phyloP scores from a whole-genome alignment of 2,113 vertebrate species.

The Gopherus evgoodei region DNA sequence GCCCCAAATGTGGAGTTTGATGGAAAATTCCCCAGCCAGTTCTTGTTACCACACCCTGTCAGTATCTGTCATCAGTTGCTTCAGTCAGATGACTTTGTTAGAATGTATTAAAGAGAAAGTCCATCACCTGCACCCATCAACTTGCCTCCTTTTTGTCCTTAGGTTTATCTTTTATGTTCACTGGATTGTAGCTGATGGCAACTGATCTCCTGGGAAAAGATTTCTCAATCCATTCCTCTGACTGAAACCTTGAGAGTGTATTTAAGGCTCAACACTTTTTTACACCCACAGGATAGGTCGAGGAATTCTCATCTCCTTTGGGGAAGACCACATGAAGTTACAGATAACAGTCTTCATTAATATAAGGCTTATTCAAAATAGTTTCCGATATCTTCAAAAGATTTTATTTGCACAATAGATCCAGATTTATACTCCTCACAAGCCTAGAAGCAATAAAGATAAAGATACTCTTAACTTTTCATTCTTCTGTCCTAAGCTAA shows the following conservation, averaged over 20 bases:
- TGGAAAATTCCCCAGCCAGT: neutral
- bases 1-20: neutral
- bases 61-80: neutral
- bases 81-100: neutral
- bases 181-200: neutral
- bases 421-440: neutral
- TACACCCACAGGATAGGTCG: neutral
- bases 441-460: neutral
- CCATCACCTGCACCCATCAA: neutral
- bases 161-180: neutral
- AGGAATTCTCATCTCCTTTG: neutral
- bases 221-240: neutral
- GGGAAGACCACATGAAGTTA: neutral
- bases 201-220: neutral
- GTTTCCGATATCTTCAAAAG: too few relatives aligned
- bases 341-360: neutral
- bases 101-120: neutral
- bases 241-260: neutral
- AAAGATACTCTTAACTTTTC: neutral
- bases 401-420: neutral
- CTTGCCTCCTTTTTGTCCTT: neutral
- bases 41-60: neutral
- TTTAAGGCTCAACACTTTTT: neutral
- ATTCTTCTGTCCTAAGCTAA: neutral
- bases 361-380: neutral